Evolutionary conservation across 2,888 invertebrate species (phyloP), one percentile per base, ranked within the genome.

Genomic region (Yponomeuta plumbellus): DNA sequence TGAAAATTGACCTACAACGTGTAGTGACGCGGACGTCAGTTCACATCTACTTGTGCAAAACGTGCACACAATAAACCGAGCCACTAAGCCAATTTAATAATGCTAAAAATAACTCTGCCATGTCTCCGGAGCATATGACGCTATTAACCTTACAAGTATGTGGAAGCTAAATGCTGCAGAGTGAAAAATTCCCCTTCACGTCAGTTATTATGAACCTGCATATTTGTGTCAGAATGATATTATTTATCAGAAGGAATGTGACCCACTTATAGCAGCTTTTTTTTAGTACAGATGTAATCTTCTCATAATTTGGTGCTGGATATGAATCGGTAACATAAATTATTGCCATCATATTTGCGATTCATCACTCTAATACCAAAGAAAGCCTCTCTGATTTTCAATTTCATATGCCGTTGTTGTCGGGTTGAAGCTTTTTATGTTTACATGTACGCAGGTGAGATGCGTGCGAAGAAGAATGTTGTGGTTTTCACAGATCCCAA

Each of bases 1-100:
- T 75, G 73, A 80, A 76, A 83, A 81, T 76, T 83, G 80, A 81
- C 81, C 81, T 78, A 84, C 77, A 81, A 80, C 74, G 71, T 34
- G 44, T 69, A 70, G 73, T 71, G 72, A 71, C 69, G 75, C 73
- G 73, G 74, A 78, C 81, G 80, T 70, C 70, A 72, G 69, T 67
- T 69, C 69, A 68, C 72, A 71, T 71, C 79, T 77, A 83, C 82
- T 83, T 84, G 84, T 81, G 81, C 83, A 76, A 84, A 87, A 84
- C 84, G 83, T 80, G 76, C 84, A 78, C 82, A 86, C 86, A 88
- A 86, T 87, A 87, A 86, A 84, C 79, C 79, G 83, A 85, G 85
- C 82, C 80, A 85, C 87, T 87, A 89, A 91, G 85, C 87, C 89
- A 90, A 91, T 91, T 91, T 91, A 90, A 84, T 85, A 88, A 84